Evolutionary conservation across 2,797 vertebrate genomes (phyloP).

Genomic region (Ctenopoma multispine): DNA sequence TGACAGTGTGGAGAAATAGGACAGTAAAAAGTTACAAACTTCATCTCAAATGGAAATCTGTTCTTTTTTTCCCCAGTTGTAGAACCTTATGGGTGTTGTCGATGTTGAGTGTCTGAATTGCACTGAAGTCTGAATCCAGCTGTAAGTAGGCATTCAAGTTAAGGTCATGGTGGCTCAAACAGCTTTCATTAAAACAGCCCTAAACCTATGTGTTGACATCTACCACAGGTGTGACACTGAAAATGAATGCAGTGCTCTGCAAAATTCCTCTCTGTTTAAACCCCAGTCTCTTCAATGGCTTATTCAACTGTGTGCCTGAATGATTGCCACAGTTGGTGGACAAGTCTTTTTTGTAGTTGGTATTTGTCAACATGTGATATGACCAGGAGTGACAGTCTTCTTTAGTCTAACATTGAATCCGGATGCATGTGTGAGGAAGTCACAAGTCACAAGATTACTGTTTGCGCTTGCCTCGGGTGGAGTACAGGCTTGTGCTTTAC

Average conservation of each 20-base stretch:
- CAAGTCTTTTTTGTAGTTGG: slow-evolving; percentile 5
- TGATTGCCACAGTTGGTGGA: slow-evolving; percentile 15
- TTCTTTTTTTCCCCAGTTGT: background rate
- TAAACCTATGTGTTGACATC: slow-evolving; percentile 60
- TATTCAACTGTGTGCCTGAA: slow-evolving; percentile 43
- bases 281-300: slow-evolving; percentile 41
- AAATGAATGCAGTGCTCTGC: slow-evolving; percentile 66
- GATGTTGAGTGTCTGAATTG: background rate
- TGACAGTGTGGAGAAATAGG: background rate
- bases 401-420: slow-evolving; percentile 58
- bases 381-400: slow-evolving; percentile 53
- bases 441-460: slow-evolving; percentile 78
- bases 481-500: slow-evolving; percentile 39
- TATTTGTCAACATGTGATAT: slow-evolving; percentile 58
- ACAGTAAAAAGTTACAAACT: background rate
- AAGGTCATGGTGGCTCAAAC: background rate
- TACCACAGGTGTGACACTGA: slow-evolving; percentile 69
- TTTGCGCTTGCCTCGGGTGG: slow-evolving; percentile 75
- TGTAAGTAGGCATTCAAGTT: background rate
- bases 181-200: slow-evolving; percentile 31
- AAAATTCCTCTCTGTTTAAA: slow-evolving; percentile 65
- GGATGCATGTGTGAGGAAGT: slow-evolving; percentile 74
- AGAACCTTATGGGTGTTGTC: background rate
- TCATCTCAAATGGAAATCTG: background rate
- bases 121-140: background rate